Conservation (phyloP, 2,888 invertebrate species). For the Unio pictorum region DNA sequence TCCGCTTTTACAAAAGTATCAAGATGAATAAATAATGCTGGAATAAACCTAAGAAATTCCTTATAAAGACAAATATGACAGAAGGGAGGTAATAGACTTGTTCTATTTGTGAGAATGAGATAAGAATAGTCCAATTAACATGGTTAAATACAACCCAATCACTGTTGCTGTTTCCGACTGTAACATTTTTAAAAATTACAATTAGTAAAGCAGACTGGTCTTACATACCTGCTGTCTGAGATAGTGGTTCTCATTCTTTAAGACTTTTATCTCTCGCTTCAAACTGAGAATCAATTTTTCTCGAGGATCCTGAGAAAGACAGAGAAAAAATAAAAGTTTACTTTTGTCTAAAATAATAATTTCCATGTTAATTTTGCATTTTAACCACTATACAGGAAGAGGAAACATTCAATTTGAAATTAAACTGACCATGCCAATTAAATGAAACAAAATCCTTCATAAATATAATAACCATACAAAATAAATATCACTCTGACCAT, state of each 20-base stretch:
- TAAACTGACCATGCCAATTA: background rate
- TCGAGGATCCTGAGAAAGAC: conserved; percentile 82
- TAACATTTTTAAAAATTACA: background rate
- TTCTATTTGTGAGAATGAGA: too few species aligned
- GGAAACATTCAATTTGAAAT: background rate
- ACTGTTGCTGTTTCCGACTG: conserved; percentile 73
- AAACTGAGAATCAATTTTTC: conserved; percentile 91
- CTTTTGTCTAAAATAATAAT: background rate
- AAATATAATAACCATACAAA: background rate
- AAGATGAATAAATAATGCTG: too few species aligned
- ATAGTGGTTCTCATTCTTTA: conserved; percentile 91
- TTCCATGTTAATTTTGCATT: background rate
- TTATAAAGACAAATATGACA: too few species aligned
- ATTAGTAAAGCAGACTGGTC: background rate
- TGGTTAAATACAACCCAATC: too few species aligned
- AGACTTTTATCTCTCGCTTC: conserved; percentile 87
- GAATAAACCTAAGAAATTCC: too few species aligned
- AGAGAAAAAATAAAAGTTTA: background rate
- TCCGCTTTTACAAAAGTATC: too few species aligned
- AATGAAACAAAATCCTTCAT: background rate
- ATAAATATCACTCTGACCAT: background rate
- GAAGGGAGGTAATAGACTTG: too few species aligned
- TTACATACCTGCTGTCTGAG: conserved; percentile 76
- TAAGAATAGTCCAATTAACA: too few species aligned
- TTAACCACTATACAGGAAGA: background rate